Evolutionary conservation across 1,140 invertebrate genomes (phyloP).

Genomic region (Papilio aristodemus): DNA sequence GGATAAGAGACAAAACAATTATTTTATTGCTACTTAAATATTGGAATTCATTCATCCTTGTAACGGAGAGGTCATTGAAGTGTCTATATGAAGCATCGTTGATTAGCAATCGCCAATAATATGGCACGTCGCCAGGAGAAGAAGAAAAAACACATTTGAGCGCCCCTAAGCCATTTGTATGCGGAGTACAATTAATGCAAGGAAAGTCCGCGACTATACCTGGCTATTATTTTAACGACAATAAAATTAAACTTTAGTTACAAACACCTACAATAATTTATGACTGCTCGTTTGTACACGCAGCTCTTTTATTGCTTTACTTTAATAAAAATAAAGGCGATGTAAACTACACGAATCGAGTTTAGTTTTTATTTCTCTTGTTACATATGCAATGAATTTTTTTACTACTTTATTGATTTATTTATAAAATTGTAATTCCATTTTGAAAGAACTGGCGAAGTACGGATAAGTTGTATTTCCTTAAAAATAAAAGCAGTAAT

Average conservation of each 20-base stretch:
- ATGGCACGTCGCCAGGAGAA: conserved; percentile 48
- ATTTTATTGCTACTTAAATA: conserved; percentile 18
- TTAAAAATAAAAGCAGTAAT: too few species aligned
- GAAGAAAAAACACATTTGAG: conserved; percentile 41
- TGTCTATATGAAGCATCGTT: conserved; percentile 50
- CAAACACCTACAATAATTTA: conserved; percentile 18
- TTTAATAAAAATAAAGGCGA: not conserved
- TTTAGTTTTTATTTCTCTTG: not conserved
- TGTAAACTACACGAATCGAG: not conserved
- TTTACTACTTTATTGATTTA: not conserved
- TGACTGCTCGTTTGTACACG: conserved; percentile 3
- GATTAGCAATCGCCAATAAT: conserved; percentile 47
- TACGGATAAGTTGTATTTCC: not conserved
- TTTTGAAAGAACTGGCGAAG: not conserved
- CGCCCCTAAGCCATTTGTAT: conserved; percentile 41
- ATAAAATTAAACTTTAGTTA: conserved; percentile 21
- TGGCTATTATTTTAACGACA: conserved; percentile 4
- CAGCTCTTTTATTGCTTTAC: not conserved
- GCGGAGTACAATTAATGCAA: conserved; percentile 40
- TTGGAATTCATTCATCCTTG: conserved; percentile 42
- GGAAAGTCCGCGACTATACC: not conserved
- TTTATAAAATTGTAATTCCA: not conserved
- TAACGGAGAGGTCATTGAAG: conserved; percentile 39
- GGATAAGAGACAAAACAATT: conserved; percentile 18
- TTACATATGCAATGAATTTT: not conserved